These are phyloP conservation scores for Coptodon bakossiorum DNA, from an alignment of 2,113 vertebrate genomes.

Conservation along the genomic window DNA sequence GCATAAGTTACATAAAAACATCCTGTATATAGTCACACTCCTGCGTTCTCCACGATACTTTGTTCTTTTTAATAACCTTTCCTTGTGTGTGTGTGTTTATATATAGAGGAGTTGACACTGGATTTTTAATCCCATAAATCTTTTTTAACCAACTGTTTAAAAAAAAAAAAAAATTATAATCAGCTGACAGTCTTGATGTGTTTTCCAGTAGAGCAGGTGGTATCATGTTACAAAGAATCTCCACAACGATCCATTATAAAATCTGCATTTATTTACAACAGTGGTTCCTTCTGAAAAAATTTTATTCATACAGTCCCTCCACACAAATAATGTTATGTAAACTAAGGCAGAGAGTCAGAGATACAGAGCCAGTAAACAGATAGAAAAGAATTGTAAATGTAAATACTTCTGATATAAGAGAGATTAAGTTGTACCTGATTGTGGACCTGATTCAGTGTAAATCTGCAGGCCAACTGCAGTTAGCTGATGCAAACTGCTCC, in stretches of 20 bases:
- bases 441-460: conserved; percentile 30
- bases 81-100: neutral
- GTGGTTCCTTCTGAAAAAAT: conserved; percentile 53
- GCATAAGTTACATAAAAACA: neutral
- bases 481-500: neutral
- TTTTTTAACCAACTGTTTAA: neutral
- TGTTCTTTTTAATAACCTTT: neutral
- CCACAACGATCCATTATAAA: conserved; percentile 36
- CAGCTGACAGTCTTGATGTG: neutral
- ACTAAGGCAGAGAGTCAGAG: conserved; percentile 31
- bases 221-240: neutral
- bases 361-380: neutral
- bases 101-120: neutral
- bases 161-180: neutral
- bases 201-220: neutral
- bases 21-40: neutral
- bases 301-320: conserved; percentile 32
- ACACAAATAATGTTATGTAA: conserved; percentile 43
- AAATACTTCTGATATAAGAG: conserved; percentile 20
- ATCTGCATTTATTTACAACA: conserved; percentile 67
- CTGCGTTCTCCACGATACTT: neutral
- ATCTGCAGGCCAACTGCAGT: neutral
- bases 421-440: conserved; percentile 39
- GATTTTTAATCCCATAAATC: neutral
- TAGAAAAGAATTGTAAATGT: neutral